A percentile compares a stretch with the other conserved stretches of the same genome.
Conservation (phyloP, 2,888 invertebrate genomes). For the Nemotelus nigrinus region DNA sequence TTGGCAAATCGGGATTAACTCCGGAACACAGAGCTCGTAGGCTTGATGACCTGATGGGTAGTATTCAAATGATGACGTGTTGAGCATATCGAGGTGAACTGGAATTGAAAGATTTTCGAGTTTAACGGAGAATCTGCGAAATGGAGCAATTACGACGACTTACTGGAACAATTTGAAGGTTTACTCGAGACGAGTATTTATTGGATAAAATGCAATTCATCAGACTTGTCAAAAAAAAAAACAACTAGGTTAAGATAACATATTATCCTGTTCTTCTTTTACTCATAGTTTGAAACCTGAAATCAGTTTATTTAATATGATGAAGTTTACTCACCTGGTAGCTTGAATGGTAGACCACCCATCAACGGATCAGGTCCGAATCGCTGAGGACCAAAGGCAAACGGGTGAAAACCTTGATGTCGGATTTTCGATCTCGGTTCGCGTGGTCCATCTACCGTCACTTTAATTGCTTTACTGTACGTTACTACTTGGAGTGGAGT, state of each 20-base stretch:
- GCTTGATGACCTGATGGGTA: neutral
- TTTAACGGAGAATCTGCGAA: neutral
- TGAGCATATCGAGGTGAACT: slow-evolving; percentile 3
- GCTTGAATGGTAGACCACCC: slow-evolving; percentile 82
- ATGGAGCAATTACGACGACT: too few relatives aligned
- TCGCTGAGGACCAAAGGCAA: slow-evolving; percentile 85
- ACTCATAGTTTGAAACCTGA: too few relatives aligned
- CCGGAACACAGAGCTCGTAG: slow-evolving; percentile 11
- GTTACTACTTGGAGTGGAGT: slow-evolving; percentile 95
- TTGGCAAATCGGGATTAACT: slow-evolving; percentile 50
- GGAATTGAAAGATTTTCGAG: slow-evolving; percentile 14
- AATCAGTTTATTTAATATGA: too few relatives aligned
- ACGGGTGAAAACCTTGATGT: slow-evolving; percentile 88
- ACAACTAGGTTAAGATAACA: too few relatives aligned
- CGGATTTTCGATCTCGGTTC: slow-evolving; percentile 95
- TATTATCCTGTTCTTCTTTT: too few relatives aligned
- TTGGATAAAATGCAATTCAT: too few relatives aligned
- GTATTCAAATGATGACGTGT: slow-evolving; percentile 23
- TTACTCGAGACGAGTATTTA: too few relatives aligned
- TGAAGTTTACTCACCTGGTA: slow-evolving; percentile 74
- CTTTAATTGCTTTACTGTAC: slow-evolving; percentile 98
- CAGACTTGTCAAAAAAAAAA: too few relatives aligned
- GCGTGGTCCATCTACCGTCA: slow-evolving; percentile 98
- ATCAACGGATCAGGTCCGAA: slow-evolving; percentile 84
- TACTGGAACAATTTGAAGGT: too few relatives aligned